Percentiles rank a stretch among this genome's conserved stretches.
Evolutionary conservation across 1,140 invertebrate species (phyloP).

Genomic region (Heliconius hewitsoni): DNA sequence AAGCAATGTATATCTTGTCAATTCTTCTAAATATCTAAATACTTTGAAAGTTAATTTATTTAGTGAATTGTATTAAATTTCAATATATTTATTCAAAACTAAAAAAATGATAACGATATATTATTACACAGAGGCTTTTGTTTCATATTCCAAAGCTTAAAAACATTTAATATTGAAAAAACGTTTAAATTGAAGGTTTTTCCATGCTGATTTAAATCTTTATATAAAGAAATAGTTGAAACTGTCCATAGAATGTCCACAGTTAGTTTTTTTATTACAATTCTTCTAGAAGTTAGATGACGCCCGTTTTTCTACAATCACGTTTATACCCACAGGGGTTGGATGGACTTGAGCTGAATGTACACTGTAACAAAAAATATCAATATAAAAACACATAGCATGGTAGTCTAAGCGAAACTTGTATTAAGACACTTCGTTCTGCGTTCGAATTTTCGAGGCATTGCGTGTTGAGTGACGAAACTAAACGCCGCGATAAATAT

Average conservation of each 20-base stretch:
- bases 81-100: no score
- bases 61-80: no score
- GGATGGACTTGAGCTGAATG: neutral
- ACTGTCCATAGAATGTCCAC: neutral
- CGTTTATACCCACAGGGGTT: neutral
- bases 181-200: neutral
- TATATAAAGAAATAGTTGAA: neutral
- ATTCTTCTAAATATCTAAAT: no score
- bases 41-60: no score
- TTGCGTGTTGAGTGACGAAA: no score
- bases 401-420: neutral
- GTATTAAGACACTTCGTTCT: no score
- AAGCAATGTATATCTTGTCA: no score
- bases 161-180: neutral
- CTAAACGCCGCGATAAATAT: no score
- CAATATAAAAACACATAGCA: neutral
- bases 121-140: neutral
- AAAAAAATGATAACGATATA: neutral
- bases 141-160: neutral
- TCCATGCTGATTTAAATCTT: neutral
- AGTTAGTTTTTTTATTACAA: neutral
- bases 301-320: neutral
- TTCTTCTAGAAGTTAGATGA: conserved; percentile 1
- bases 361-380: neutral
- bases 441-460: no score